These are phyloP conservation scores for Cuniculus paca DNA, from an alignment of 2,797 vertebrate genomes.

Conservation along the genomic window DNA sequence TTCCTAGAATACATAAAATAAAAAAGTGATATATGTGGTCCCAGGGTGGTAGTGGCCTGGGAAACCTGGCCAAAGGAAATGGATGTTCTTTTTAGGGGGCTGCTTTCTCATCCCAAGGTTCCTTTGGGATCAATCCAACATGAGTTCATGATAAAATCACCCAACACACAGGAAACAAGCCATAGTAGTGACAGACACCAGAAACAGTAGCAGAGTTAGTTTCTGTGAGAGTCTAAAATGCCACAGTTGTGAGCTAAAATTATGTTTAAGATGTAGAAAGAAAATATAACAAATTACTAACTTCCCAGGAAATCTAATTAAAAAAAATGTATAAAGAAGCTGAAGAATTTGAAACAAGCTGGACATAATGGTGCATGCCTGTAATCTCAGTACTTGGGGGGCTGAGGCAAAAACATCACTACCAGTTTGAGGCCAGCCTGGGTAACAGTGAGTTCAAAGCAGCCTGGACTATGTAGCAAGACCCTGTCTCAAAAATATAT, in stretches of 20 bases:
- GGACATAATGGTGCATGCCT: not conserved
- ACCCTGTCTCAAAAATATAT: not conserved
- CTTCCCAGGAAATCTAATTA: not conserved
- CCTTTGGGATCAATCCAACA: not conserved
- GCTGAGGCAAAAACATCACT: not conserved
- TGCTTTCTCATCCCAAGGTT: not conserved
- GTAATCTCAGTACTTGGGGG: not conserved
- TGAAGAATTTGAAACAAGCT: not conserved
- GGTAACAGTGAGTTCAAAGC: not conserved
- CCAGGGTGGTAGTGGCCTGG: not conserved
- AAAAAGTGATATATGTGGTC: not conserved
- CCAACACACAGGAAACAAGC: not conserved
- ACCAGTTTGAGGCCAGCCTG: not conserved
- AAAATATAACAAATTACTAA: not conserved
- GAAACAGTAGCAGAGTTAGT: slow-evolving; percentile 27
- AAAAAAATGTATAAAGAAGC: not conserved
- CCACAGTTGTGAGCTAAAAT: not conserved
- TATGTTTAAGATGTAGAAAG: not conserved
- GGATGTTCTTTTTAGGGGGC: not conserved
- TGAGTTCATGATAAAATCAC: not conserved
- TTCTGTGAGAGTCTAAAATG: slow-evolving; percentile 7
- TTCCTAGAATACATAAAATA: slow-evolving; percentile 1
- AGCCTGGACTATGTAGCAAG: not conserved
- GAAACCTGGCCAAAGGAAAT: slow-evolving; percentile 5
- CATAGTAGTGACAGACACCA: not conserved